Conservation (phyloP, 2,888 invertebrate species). For the Linyphia triangularis region DNA sequence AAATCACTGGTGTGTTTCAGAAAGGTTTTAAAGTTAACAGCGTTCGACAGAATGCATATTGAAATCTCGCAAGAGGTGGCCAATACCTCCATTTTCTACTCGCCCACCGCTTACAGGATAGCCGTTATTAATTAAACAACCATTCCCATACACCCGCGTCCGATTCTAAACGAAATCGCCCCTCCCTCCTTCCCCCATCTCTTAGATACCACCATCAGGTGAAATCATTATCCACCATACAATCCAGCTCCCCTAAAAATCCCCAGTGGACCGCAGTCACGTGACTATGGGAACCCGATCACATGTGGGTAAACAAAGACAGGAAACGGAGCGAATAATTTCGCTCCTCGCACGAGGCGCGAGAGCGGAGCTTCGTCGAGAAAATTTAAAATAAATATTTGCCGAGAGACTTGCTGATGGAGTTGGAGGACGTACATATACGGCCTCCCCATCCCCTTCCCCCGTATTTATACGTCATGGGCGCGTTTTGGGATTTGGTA, state of each 20-base stretch:
- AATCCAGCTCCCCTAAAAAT: not conserved
- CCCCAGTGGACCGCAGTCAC: slow-evolving; percentile 22
- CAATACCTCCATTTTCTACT: not conserved
- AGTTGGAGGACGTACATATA: not conserved
- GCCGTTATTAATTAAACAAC: not conserved
- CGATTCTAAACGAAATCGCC: not conserved
- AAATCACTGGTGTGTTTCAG: no score
- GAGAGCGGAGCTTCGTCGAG: not conserved
- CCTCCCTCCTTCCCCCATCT: not conserved
- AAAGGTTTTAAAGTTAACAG: no score
- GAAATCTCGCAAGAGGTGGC: no score
- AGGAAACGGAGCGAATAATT: slow-evolving; percentile 60
- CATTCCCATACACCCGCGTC: no score
- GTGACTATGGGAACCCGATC: not conserved
- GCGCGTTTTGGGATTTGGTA: slow-evolving; percentile 17
- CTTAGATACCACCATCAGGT: not conserved
- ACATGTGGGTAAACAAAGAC: slow-evolving; percentile 30
- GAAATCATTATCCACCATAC: slow-evolving; percentile 34
- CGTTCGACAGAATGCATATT: no score
- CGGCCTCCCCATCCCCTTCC: not conserved
- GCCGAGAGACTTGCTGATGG: slow-evolving; percentile 28
- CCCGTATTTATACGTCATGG: slow-evolving; percentile 7
- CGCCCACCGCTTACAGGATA: not conserved
- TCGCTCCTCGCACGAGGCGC: slow-evolving; percentile 11
- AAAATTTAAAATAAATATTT: slow-evolving; percentile 74